Evolutionary conservation across 2,797 vertebrate genomes (phyloP), one percentile per base, ranked within the genome.

Genomic region (Champsocephalus gunnari): DNA sequence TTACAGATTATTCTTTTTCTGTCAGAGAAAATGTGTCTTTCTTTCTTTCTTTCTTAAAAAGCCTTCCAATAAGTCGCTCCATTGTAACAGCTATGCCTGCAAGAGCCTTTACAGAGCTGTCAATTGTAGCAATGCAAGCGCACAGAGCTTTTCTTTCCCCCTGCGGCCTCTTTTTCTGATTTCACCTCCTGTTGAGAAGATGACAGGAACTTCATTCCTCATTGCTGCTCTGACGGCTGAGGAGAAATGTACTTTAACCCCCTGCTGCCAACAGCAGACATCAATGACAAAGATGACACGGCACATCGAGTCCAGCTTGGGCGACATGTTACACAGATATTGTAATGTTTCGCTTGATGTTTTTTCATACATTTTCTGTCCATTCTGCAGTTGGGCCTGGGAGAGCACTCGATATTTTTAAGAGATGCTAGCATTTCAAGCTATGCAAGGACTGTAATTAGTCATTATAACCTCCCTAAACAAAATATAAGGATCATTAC

Each of bases 121-220:
- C 77, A 85, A 83, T 62, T 72, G 12, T 44, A 55, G 62, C 28
- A 45, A 4, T 59, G 66, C 48, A 62, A 49, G 57, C 32, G 2
- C 24, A 55, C 19, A 41, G 58, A 67, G 17, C 44, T 32, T 68
- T 5, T 12, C 28, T 47, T 57, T 50, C 11, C 13, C 21, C 65
- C 60, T 54, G 12, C 16, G 10, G 21, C 32, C 12, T 59, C 13
- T 66, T 71, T 73, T 74, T 62, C n/a, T 62, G 55, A 69, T 61
- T 73, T 66, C 16, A 66, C 74, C 66, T 70, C 54, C 59, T 63
- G 53, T 16, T 38, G 13, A 58, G 70, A 60, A 41, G 50, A 75
- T 51, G 66, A 75, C 66, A 81, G 59, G n/a, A 82, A 78, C 54
- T 62, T 59, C 41, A 50, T 68, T 32, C 51, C 51, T 70, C 44